phyloP scores from a whole-genome alignment of 2,888 invertebrate genomes.

The Dynastes tityus region DNA sequence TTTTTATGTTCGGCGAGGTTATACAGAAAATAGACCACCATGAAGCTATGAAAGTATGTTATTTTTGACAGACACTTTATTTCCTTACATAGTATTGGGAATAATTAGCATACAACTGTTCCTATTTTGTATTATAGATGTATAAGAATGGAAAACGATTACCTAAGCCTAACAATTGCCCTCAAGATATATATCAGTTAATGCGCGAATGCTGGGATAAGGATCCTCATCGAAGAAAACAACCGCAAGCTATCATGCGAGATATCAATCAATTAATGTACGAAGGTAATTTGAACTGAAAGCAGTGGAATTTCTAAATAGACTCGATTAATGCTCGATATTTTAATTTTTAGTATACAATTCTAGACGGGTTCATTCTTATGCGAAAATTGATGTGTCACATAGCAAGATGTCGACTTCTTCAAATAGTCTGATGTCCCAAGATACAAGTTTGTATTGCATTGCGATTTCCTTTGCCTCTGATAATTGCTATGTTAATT shows the following conservation, averaged over 20 bases:
- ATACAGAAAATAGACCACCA: conserved; percentile 62
- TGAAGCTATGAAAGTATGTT: conserved; percentile 65
- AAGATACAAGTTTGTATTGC: conserved; percentile 49
- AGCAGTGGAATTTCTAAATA: neutral
- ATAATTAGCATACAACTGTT: neutral
- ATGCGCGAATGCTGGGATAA: conserved; percentile 88
- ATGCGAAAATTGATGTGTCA: conserved; percentile 71
- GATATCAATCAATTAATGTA: conserved; percentile 87
- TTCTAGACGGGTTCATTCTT: conserved; percentile 75
- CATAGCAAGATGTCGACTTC: conserved; percentile 22
- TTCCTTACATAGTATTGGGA: neutral
- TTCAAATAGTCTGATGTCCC: conserved; percentile 38
- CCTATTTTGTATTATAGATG: conserved; percentile 70
- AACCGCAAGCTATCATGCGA: conserved; percentile 89
- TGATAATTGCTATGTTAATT: neutral
- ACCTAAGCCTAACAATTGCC: conserved; percentile 80
- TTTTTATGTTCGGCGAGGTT: conserved; percentile 84
- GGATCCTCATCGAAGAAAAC: conserved; percentile 80
- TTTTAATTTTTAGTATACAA: conserved; percentile 73
- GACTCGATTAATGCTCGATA: neutral
- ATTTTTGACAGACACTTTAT: too few relatives aligned
- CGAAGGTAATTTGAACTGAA: conserved; percentile 72
- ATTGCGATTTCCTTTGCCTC: neutral
- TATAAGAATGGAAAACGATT: conserved; percentile 81
- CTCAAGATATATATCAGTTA: conserved; percentile 81